phyloP scores from a whole-genome alignment of 2,113 vertebrate species.

The Hemicordylus capensis region DNA sequence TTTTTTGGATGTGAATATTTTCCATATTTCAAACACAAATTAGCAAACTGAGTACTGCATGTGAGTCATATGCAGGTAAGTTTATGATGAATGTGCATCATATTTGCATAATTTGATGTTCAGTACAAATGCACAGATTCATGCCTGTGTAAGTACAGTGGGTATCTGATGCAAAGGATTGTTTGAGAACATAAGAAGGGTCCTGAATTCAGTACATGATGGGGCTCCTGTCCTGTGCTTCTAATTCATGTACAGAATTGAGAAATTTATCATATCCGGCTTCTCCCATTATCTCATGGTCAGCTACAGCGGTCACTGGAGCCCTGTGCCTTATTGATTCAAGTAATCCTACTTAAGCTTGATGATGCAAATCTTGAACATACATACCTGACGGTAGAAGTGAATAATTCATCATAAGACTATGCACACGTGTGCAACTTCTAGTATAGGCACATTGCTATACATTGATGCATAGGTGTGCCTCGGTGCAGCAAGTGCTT shows the following conservation, averaged over 20 bases:
- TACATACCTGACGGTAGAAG: neutral
- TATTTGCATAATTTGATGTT: neutral
- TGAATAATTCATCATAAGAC: neutral
- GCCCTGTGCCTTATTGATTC: neutral
- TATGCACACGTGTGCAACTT: neutral
- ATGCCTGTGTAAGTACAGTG: neutral
- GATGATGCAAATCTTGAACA: neutral
- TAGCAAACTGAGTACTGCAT: neutral
- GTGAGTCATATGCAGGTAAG: neutral
- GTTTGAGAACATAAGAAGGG: neutral
- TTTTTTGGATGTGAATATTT: neutral
- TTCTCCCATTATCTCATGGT: neutral
- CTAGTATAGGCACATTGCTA: neutral
- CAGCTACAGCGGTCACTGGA: neutral
- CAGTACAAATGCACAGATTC: neutral
- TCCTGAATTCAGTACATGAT: neutral
- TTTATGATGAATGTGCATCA: neutral
- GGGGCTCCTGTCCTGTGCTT: neutral
- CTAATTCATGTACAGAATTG: neutral
- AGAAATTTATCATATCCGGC: neutral
- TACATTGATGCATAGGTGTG: neutral
- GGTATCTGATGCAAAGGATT: neutral
- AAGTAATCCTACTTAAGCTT: neutral
- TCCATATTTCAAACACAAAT: conserved; percentile 7
- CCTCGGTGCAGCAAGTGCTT: fast-evolving